Evolutionary conservation across 2,113 vertebrate genomes (phyloP).

Genomic region (Dendropsophus ebraccatus): DNA sequence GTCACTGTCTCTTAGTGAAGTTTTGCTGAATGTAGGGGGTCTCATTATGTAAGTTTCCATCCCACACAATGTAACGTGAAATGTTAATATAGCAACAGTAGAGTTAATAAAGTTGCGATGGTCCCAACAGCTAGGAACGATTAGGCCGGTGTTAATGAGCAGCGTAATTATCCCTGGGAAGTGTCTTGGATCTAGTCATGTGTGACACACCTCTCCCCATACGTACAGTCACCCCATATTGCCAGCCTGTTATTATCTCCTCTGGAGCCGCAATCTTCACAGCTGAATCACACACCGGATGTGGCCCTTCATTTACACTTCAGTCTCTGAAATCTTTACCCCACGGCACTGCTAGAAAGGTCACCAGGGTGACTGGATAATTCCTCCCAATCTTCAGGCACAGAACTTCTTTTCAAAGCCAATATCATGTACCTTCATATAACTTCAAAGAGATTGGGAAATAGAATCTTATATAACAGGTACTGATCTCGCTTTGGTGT

Average conservation of each 20-base stretch:
- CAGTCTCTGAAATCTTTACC: conserved; percentile 6
- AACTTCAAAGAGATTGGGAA: background rate
- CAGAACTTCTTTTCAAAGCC: conserved; percentile 13
- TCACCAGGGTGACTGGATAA: background rate
- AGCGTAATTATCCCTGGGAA: conserved; percentile 26
- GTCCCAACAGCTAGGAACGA: background rate
- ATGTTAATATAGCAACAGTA: background rate
- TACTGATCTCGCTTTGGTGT: too few relatives aligned
- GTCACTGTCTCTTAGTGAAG: background rate
- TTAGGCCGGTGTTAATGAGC: conserved; percentile 26
- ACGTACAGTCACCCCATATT: background rate
- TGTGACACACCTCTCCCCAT: background rate
- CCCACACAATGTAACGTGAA: background rate
- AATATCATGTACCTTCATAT: background rate
- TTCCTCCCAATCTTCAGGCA: background rate
- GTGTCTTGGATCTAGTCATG: conserved; percentile 9
- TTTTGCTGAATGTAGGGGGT: too few relatives aligned
- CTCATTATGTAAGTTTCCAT: too few relatives aligned
- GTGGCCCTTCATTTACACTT: background rate
- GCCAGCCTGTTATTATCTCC: conserved; percentile 38
- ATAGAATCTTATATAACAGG: background rate
- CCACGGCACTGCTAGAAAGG: background rate
- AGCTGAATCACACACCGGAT: conserved; percentile 26
- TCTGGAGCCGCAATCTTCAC: conserved; percentile 22
- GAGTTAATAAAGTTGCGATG: conserved; percentile 1